Conservation (phyloP, 2,888 invertebrate species). For the Epinotia ramella region DNA sequence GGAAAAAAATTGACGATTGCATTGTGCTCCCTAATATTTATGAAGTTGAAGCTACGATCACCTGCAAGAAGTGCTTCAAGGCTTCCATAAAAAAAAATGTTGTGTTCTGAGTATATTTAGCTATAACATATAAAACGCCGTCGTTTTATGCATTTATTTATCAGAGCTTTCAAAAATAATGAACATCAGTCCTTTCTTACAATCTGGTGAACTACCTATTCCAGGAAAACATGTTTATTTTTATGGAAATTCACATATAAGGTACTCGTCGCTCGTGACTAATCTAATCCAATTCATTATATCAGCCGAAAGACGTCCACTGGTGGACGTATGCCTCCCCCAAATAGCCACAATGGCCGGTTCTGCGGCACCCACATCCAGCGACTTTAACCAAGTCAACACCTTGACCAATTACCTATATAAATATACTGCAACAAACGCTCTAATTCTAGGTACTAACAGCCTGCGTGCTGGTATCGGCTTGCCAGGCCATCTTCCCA, state of each 20-base stretch:
- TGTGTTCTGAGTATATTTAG: not conserved
- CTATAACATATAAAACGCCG: not conserved
- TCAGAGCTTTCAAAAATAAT: not conserved
- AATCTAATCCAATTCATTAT: not conserved
- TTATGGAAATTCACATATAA: no score
- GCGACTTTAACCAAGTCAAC: no score
- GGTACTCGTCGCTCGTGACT: not conserved
- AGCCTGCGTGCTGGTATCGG: constrained; percentile 64
- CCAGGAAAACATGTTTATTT: not conserved
- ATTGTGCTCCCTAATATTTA: not conserved
- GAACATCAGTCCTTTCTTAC: not conserved
- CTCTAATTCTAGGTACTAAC: constrained; percentile 62
- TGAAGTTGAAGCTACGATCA: not conserved
- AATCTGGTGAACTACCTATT: not conserved
- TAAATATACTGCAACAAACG: not conserved
- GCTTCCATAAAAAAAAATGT: not conserved
- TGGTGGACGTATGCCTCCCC: no score
- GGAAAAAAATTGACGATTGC: no score
- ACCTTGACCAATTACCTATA: no score
- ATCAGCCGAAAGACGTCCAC: no score
- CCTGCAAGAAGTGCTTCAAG: not conserved
- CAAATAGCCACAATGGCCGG: no score
- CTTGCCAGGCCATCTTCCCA: constrained; percentile 75
- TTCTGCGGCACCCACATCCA: no score
- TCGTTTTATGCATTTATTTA: not conserved